These are phyloP conservation scores for Plagodis dolabraria DNA, from an alignment of 2,888 invertebrate genomes.

Conservation along the genomic window DNA sequence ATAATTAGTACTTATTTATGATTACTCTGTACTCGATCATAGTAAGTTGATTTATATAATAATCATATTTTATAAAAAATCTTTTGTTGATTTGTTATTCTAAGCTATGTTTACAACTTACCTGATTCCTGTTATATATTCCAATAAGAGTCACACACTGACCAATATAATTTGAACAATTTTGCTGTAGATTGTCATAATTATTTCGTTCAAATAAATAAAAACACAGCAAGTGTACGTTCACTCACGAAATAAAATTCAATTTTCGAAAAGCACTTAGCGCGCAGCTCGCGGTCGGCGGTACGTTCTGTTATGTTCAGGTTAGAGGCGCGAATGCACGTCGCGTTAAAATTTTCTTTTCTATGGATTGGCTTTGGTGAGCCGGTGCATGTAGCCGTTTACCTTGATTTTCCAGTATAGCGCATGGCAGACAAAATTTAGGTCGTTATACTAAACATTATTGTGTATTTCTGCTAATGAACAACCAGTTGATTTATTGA, in stretches of 20 bases:
- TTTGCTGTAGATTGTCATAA: slow-evolving; percentile 81
- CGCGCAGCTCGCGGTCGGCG: slow-evolving; percentile 31
- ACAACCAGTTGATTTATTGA: no score
- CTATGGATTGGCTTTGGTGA: slow-evolving; percentile 38
- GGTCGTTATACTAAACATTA: slow-evolving; percentile 8
- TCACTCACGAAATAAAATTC: slow-evolving; percentile 27
- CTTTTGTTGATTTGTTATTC: no score
- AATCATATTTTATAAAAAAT: no score
- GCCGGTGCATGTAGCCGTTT: slow-evolving; percentile 45
- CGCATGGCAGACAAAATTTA: slow-evolving; percentile 25
- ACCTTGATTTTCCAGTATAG: slow-evolving; percentile 68
- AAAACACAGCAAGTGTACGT: slow-evolving; percentile 35
- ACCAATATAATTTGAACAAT: slow-evolving; percentile 80
- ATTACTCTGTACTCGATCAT: no score
- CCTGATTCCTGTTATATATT: slow-evolving; percentile 46
- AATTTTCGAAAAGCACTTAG: slow-evolving; percentile 30
- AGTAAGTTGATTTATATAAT: no score
- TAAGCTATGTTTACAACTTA: slow-evolving; percentile 29
- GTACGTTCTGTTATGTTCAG: slow-evolving; percentile 56
- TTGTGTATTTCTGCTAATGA: no score
- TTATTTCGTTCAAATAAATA: slow-evolving; percentile 36
- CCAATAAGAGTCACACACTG: slow-evolving; percentile 64
- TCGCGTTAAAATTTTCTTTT: slow-evolving; percentile 50
- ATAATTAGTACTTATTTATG: no score
- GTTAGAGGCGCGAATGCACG: slow-evolving; percentile 59